Base-by-base conservation (phyloP, 1,140 invertebrate genomes). In the Drosophila willistoni region DNA sequence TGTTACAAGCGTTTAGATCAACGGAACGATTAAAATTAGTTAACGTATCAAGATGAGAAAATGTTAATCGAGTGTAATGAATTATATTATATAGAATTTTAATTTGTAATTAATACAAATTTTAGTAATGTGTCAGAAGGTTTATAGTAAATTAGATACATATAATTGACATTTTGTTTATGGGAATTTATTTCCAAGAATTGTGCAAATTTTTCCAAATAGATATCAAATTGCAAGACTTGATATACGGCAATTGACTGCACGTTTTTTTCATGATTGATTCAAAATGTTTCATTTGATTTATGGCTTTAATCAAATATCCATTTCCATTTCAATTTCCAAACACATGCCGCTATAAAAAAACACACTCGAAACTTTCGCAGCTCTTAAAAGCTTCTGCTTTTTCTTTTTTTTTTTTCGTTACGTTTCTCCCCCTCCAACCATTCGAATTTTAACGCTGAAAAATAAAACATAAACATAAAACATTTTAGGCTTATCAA, bases 401-500 rank as follows among this genome's bases (percentile, higher is more conserved):
- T 51, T 51, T 51, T 51, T 51, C 44, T 22, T 51, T 51, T 10
- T 3, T 22, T 7, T 3, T 44, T n/a, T 44, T n/a, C n/a, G n/a
- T n/a, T 9, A 34, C 34, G 34, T 36, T 36, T 36, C 34, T 36
- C 36, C 34, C 34, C 34, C 34, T n/a, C n/a, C n/a, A n/a, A n/a
- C n/a, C n/a, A n/a, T n/a, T n/a, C n/a, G n/a, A 33, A 34, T 13
- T 56, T 33, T 3, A 29, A 19, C 1, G 12, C 10, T 13, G 9
- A 14, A 59, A 36, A 56, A 56, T 13, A 29, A 56, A 29, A 33
- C 77, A 81, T 85, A 81, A 85, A 77, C 74, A 79, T 76, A 78
- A 71, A 87, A 77, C 73, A 56, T 56, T 77, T 65, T 33, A 59
- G 68, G 54, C 73, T 76, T 76, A 76, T 76, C 73, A 64, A 69